Percentiles rank a stretch among this genome's conserved stretches.
Evolutionary conservation across 1,140 invertebrate species (phyloP).

Genomic region (Cydia splendana): DNA sequence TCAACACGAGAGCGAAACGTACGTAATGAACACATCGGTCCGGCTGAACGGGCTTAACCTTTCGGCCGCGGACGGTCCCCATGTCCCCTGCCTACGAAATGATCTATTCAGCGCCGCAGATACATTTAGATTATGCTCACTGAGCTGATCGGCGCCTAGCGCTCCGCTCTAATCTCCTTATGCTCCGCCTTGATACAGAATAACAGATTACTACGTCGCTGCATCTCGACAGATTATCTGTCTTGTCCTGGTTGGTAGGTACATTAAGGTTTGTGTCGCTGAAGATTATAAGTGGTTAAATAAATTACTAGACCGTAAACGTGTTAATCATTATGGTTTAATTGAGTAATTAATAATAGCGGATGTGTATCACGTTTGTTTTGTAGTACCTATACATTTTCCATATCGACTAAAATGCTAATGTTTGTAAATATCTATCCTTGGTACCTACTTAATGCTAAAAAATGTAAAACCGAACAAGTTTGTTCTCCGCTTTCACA

Average conservation of each 20-base stretch:
- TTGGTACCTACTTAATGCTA: conserved; percentile 38
- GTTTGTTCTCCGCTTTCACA: not conserved
- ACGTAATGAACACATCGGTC: conserved; percentile 2
- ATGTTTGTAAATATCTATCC: not conserved
- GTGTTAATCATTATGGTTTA: not conserved
- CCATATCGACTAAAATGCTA: not conserved
- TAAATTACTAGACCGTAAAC: not conserved
- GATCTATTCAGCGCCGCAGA: conserved; percentile 7
- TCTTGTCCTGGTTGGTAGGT: conserved; percentile 37
- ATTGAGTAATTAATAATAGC: not conserved
- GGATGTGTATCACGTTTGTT: not conserved
- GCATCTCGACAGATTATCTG: conserved; percentile 52
- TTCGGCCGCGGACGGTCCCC: not conserved
- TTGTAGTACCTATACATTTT: not conserved
- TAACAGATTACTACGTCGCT: conserved; percentile 48
- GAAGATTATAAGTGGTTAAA: conserved; percentile 43
- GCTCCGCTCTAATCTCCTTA: conserved; percentile 51
- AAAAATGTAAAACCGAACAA: not conserved
- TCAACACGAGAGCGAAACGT: not conserved
- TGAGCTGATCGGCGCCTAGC: conserved; percentile 39
- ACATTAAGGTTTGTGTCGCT: conserved; percentile 40
- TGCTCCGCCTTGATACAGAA: conserved; percentile 42
- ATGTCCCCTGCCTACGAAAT: not conserved
- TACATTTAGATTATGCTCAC: conserved; percentile 38
- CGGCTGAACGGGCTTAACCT: conserved; percentile 4